phyloP scores from a whole-genome alignment of 1,140 invertebrate genomes.

The Brachionus manjavacas region DNA sequence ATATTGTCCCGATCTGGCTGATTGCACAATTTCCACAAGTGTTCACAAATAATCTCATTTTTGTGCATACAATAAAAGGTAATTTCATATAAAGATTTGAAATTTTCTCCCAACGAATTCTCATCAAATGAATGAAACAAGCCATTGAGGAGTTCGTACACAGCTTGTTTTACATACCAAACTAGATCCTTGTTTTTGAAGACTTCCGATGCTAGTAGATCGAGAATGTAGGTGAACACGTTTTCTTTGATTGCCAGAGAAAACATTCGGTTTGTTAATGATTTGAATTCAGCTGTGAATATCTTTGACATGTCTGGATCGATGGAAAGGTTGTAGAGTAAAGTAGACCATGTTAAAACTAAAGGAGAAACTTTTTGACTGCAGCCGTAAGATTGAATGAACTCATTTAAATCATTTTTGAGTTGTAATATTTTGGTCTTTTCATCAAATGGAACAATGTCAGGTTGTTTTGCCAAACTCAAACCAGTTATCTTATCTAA shows the following conservation, averaged over 20 bases:
- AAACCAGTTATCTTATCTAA: background rate
- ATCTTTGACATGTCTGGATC: background rate
- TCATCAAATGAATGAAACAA: constrained; percentile 25
- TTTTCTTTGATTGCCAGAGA: constrained; percentile 18
- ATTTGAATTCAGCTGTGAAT: background rate
- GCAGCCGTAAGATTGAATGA: background rate
- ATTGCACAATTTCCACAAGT: constrained; percentile 21
- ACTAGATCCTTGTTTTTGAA: constrained; percentile 26
- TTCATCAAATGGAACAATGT: background rate
- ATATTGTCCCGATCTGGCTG: constrained; percentile 15
- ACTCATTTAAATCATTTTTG: background rate
- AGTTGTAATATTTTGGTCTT: background rate
- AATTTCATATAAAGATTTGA: constrained; percentile 8
- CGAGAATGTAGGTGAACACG: background rate
- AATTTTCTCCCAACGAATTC: background rate
- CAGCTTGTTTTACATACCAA: background rate
- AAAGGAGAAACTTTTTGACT: constrained; percentile 10
- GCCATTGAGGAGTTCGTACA: background rate
- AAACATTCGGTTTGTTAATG: constrained; percentile 20
- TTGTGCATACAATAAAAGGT: constrained; percentile 29
- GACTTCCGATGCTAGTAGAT: background rate
- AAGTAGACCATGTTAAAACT: constrained; percentile 5
- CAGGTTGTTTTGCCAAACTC: background rate
- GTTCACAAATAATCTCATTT: constrained; percentile 6
- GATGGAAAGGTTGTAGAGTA: constrained; percentile 7